Base-by-base conservation (phyloP, 2,113 vertebrate species). In the Platichthys flesus region DNA sequence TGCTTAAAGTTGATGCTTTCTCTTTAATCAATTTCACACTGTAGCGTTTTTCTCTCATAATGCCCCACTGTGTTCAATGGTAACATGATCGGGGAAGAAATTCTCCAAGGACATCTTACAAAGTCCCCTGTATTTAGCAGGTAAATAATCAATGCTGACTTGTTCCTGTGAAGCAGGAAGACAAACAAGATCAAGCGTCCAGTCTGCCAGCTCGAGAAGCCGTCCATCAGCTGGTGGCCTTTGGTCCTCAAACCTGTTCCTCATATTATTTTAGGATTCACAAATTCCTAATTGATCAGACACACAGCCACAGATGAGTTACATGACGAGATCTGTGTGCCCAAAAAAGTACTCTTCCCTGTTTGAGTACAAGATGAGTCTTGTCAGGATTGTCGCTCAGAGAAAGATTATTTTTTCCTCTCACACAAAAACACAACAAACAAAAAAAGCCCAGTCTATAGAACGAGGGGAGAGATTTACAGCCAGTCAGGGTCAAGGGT, bases 391-490 rank as follows among this genome's bases (percentile, higher is more conserved):
- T 52, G 76, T 84, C 45, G 24, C 80, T 69, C 12, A 24, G 79
- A 79, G 74, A 82, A 84, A 23, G 69, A 61, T 82, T 76, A 54
- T 80, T 85, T 78, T 69, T 47, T 1, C 66, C 60, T 58, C 65
- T 40, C 69, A 16, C 72, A 62, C 79, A 83, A 72, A 64, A 79
- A 84, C 61, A 81, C 77, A 88, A 90, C 82, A 86, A 84, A 89
- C 80, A 82, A 84, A 70, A 78, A 75, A 65, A 70, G 47, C 79
- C 28, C 61, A 40, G 54, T 49, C 84, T 67, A 87, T 87, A 91
- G 86, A 92, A 88, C 58, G 45, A 88, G 82, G 61, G 85, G 89
- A 87, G 86, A 92, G 93, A 94, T 94, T 95, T 94, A 95, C 90
- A 93, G 92, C 89, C 91, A 88, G 82, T 75, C 66, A 40, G 87